phyloP scores from a whole-genome alignment of 2,113 vertebrate genomes.

The Centropus bengalensis region DNA sequence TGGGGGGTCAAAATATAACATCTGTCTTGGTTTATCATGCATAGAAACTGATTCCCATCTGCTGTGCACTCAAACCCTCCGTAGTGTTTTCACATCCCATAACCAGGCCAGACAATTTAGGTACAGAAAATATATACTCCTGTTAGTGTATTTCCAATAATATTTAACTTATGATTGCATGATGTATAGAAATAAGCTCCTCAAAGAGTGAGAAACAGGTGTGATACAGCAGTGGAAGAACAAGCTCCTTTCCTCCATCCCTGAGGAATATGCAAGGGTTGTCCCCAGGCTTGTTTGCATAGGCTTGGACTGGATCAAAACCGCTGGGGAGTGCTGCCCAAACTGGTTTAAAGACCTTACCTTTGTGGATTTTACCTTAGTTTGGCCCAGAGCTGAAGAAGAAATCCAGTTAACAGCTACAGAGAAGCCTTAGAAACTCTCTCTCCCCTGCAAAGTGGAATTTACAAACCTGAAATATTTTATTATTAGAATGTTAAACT shows the following conservation, averaged over 20 bases:
- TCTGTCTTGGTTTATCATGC: background rate
- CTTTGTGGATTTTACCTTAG: background rate
- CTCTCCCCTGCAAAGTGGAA: background rate
- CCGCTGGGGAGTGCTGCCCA: background rate
- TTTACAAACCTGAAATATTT: background rate
- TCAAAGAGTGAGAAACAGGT: background rate
- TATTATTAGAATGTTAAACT: background rate
- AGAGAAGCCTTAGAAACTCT: background rate
- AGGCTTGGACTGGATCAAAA: background rate
- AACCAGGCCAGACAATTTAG: background rate
- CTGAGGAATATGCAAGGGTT: background rate
- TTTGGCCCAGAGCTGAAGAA: background rate
- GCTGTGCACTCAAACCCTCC: too few relatives aligned
- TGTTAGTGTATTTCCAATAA: background rate
- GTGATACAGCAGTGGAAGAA: background rate
- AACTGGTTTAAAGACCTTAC: background rate
- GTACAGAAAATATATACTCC: background rate
- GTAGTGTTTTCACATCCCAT: background rate
- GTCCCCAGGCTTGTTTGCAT: background rate
- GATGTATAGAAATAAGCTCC: background rate
- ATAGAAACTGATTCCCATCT: background rate
- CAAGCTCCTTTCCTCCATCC: background rate
- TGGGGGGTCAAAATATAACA: background rate
- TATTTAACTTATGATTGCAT: background rate
- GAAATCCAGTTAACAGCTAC: background rate